Conservation (phyloP, 2,113 vertebrate genomes). For the Microtus pennsylvanicus region DNA sequence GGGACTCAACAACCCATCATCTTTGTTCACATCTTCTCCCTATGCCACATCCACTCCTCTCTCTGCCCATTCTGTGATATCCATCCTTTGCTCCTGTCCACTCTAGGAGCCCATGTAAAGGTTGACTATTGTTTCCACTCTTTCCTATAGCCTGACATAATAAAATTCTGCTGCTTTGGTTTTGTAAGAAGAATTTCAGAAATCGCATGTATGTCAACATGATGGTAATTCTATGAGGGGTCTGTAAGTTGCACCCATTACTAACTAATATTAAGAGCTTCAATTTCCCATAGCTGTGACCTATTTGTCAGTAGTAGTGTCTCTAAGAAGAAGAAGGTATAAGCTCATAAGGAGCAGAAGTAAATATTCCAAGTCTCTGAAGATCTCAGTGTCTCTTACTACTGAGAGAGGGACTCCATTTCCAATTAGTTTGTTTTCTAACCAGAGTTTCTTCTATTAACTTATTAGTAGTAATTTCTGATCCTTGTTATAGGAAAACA, state of each 20-base stretch:
- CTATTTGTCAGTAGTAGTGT: background rate
- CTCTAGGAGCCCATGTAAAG: background rate
- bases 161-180: background rate
- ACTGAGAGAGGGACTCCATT: background rate
- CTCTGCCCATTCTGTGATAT: background rate
- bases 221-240: background rate
- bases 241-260: background rate
- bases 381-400: background rate
- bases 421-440: background rate
- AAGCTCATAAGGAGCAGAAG: too few species aligned
- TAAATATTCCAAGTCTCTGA: background rate
- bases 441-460: background rate
- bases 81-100: background rate
- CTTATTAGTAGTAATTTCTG: background rate
- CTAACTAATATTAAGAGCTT: background rate
- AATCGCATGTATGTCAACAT: background rate
- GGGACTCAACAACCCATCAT: background rate
- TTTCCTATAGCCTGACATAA: background rate
- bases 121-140: background rate
- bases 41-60: background rate
- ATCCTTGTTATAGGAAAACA: background rate
- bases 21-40: background rate
- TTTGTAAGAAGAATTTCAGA: background rate
- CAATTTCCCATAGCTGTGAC: background rate
- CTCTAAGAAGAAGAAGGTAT: background rate